Conservation (phyloP, 1,140 invertebrate species). For the Augochlora pura region DNA sequence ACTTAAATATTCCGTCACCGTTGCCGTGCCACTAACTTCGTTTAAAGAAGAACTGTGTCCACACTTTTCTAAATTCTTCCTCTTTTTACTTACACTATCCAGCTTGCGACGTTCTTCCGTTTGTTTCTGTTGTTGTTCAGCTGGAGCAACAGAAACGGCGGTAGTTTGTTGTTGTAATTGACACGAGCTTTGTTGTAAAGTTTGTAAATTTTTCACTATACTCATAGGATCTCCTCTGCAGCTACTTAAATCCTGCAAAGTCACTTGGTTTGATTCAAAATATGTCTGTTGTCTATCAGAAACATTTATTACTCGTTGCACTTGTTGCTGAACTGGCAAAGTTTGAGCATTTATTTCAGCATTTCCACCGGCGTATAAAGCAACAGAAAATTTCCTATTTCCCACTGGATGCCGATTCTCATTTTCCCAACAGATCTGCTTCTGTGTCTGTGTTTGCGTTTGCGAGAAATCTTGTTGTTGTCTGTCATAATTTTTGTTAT, state of each 20-base stretch:
- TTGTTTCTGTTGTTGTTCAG: slow-evolving; percentile 68
- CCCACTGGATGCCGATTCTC: slow-evolving; percentile 64
- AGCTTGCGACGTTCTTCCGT: slow-evolving; percentile 66
- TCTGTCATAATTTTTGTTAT: slow-evolving; percentile 83
- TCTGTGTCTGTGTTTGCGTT: slow-evolving; percentile 70
- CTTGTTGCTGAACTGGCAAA: slow-evolving; percentile 75
- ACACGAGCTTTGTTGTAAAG: slow-evolving; percentile 83
- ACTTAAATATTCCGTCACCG: slow-evolving; percentile 82
- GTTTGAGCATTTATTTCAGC: slow-evolving; percentile 73
- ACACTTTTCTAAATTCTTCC: slow-evolving; percentile 71
- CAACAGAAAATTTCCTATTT: slow-evolving; percentile 66
- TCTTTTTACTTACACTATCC: slow-evolving; percentile 69
- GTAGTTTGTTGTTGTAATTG: slow-evolving; percentile 78
- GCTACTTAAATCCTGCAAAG: slow-evolving; percentile 85
- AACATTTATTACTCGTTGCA: slow-evolving; percentile 70
- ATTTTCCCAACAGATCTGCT: slow-evolving; percentile 74
- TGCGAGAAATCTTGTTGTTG: slow-evolving; percentile 70
- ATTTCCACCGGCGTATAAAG: slow-evolving; percentile 59
- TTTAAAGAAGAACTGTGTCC: slow-evolving; percentile 78
- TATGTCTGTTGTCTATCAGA: slow-evolving; percentile 80
- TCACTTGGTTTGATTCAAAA: slow-evolving; percentile 82
- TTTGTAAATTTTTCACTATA: slow-evolving; percentile 87
- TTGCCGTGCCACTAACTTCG: slow-evolving; percentile 78
- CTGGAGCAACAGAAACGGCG: slow-evolving; percentile 14
- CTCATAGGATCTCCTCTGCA: slow-evolving; percentile 88